Base-by-base conservation (phyloP, 2,113 vertebrate species). In the Donacobius atricapilla region DNA sequence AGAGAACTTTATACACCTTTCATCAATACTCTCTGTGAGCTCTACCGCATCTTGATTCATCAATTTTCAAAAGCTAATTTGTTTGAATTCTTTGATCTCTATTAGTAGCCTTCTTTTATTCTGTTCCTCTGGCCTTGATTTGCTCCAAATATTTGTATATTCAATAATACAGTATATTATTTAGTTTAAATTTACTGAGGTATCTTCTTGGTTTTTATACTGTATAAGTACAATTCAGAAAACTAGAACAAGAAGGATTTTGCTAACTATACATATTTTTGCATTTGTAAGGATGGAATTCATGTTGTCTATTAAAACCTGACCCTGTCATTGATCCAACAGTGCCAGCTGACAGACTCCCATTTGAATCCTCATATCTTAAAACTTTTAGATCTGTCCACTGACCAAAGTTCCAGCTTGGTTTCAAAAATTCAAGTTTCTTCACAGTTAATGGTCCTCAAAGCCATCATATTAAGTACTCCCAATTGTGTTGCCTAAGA, bases 1-100 rank as follows among this genome's bases (percentile, higher is more conserved):
- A 98, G 98, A 97, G 99, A 99, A 93, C 99, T 99, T 64, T 99
- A 99, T 89, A 99, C 98, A 2, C 98, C 99, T 87, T 99, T 99
- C 97, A 99, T 99, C 98, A 99, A 99, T 95, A 98, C 99, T 35
- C 97, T 99, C 89, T 97, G 99, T 99, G 96, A 98, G 99, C 96
- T 83, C 33, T 56, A 13, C 53, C 79, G 37, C 37, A 40, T 91
- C 76, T 84, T 89, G 16, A 53, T 91, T 79, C 82, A 44, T 15
- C 4, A 4, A 1, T 92, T 86, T 78, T 73, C 31, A 81, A 75
- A 86, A 61, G 45, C 37, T 73, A 64, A 61, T n/a, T 17, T 87
- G 21, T 83, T 72, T 42, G 13, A 77, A 58, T 57, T 83, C 54
- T 83, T 65, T 72, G 27, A 47, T 86, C 19, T 68, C 44, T 76